phyloP scores from a whole-genome alignment of 2,113 vertebrate genomes.

The Pelmatolapia mariae region DNA sequence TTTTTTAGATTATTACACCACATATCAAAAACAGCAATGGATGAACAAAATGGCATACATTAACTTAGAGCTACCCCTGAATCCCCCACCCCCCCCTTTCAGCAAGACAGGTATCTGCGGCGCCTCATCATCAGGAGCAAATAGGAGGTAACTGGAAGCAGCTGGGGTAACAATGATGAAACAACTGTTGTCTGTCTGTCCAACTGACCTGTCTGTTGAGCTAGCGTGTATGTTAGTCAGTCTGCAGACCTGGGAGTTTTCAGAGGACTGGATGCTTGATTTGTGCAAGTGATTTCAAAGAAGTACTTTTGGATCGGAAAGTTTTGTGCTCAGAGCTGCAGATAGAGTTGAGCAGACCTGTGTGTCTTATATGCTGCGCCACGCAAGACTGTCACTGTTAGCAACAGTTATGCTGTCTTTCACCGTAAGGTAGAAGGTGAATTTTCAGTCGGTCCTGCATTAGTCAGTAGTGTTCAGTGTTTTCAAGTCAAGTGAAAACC shows the following conservation, averaged over 20 bases:
- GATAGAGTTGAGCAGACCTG: constrained; percentile 6
- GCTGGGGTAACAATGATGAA: constrained; percentile 44
- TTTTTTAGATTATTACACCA: background rate
- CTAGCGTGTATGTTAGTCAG: constrained; percentile 24
- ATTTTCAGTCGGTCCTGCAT: background rate
- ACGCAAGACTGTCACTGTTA: background rate
- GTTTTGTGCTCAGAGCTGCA: constrained; percentile 21
- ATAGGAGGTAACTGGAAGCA: constrained; percentile 69
- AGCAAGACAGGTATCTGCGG: constrained; percentile 66
- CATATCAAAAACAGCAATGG: background rate
- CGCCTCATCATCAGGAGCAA: constrained; percentile 49
- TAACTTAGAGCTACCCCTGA: constrained; percentile 48
- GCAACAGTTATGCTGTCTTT: background rate
- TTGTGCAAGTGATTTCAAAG: constrained; percentile 7
- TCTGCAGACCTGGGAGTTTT: background rate
- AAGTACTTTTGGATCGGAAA: background rate
- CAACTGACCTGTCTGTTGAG: constrained; percentile 40
- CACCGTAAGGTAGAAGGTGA: background rate
- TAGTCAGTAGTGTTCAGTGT: background rate
- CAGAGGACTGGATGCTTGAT: background rate
- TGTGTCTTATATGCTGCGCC: background rate
- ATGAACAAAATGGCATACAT: background rate
- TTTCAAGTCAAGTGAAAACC: background rate
- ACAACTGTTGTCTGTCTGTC: constrained; percentile 47
- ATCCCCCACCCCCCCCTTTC: constrained; percentile 39